phyloP scores from a whole-genome alignment of 1,140 invertebrate genomes.

The Sycophaga agraensis region DNA sequence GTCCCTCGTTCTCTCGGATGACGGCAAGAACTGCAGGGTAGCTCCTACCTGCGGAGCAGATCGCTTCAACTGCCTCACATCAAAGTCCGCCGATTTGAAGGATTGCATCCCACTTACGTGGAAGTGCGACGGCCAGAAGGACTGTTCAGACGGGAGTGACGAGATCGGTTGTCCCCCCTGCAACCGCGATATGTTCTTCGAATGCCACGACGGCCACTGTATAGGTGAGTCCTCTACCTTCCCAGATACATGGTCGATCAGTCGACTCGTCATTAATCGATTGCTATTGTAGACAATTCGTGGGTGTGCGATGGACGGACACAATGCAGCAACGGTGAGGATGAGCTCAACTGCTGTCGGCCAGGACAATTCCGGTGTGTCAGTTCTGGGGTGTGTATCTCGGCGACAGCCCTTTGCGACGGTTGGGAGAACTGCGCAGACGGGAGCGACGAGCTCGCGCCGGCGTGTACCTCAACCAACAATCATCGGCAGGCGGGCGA shows the following conservation, averaged over 20 bases:
- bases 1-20: slow-evolving; percentile 70
- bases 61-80: slow-evolving; percentile 73
- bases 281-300: slow-evolving; percentile 43
- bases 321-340: slow-evolving; percentile 72
- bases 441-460: slow-evolving; percentile 69
- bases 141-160: slow-evolving; percentile 83
- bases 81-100: slow-evolving; percentile 51
- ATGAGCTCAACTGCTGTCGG: slow-evolving; percentile 65
- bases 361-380: slow-evolving; percentile 66
- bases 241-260: not conserved
- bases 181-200: slow-evolving; percentile 65
- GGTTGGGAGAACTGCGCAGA: slow-evolving; percentile 72
- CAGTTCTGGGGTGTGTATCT: slow-evolving; percentile 63
- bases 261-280: not conserved
- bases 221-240: slow-evolving; percentile 62
- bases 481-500: slow-evolving; percentile 41
- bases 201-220: slow-evolving; percentile 75
- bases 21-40: slow-evolving; percentile 68
- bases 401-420: slow-evolving; percentile 65
- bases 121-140: slow-evolving; percentile 81
- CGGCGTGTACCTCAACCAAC: slow-evolving; percentile 58
- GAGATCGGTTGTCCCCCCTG: slow-evolving; percentile 73
- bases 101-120: slow-evolving; percentile 83
- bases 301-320: slow-evolving; percentile 72
- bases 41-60: slow-evolving; percentile 74